These are phyloP conservation scores for Cassiopea andromeda DNA, from an alignment of 30 jellyfish, hydroid and myxozoan genomes.

Conservation along the genomic window DNA sequence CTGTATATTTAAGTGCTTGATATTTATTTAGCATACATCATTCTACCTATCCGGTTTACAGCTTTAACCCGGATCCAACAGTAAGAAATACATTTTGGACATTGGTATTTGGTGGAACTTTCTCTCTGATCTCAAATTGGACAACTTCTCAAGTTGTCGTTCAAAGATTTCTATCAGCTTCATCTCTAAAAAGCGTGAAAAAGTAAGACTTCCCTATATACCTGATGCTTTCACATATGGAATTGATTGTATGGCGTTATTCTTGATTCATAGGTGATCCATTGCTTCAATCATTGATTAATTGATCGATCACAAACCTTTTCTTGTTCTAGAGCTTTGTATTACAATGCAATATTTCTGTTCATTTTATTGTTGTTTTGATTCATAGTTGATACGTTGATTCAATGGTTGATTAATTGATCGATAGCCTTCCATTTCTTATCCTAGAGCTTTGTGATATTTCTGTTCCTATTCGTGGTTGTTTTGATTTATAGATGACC, in stretches of 20 bases:
- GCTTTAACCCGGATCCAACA: constrained; percentile 92
- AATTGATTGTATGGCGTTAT: no score
- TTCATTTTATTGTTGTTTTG: not conserved
- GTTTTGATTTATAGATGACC: not conserved
- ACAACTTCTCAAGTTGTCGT: constrained; percentile 74
- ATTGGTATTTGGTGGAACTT: constrained; percentile 77
- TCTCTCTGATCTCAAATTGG: constrained; percentile 73
- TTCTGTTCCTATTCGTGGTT: constrained; percentile 19
- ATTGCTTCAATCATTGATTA: not conserved
- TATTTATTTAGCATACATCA: no score
- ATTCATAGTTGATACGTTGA: no score
- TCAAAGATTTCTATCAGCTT: constrained; percentile 78
- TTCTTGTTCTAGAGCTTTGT: constrained; percentile 52
- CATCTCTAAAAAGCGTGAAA: constrained; percentile 63
- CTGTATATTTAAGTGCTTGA: no score
- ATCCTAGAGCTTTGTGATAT: no score
- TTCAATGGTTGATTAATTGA: not conserved
- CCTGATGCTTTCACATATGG: no score
- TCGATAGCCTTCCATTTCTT: not conserved
- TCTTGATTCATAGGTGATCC: not conserved
- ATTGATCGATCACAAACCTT: not conserved
- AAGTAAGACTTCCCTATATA: constrained; percentile 19
- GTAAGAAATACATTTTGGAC: constrained; percentile 88
- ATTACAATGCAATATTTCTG: constrained; percentile 40
- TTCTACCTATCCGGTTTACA: not conserved